Evolutionary conservation across 2,888 invertebrate species (phyloP).

Genomic region (Operophtera brumata): DNA sequence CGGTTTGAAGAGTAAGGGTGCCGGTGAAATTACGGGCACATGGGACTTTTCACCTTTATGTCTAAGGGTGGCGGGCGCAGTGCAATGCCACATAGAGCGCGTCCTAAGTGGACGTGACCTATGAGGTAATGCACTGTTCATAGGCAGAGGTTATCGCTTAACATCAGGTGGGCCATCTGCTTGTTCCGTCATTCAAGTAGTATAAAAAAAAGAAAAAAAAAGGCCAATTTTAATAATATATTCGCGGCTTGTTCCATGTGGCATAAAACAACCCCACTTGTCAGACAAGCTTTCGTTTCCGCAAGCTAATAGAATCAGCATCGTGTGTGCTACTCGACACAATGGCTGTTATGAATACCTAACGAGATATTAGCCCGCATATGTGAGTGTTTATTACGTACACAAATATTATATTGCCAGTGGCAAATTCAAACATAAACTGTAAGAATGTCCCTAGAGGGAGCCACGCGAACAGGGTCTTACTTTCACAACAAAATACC

Average conservation of each 20-base stretch:
- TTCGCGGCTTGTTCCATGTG: constrained; percentile 39
- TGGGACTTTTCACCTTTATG: too few relatives aligned
- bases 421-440: constrained; percentile 43
- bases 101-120: too few relatives aligned
- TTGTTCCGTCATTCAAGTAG: too few relatives aligned
- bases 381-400: constrained; percentile 63
- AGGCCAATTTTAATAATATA: too few relatives aligned
- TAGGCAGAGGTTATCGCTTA: too few relatives aligned
- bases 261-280: constrained; percentile 49
- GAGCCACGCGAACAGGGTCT: background rate
- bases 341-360: constrained; percentile 72
- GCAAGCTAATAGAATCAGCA: constrained; percentile 68
- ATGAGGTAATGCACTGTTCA: too few relatives aligned
- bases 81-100: too few relatives aligned
- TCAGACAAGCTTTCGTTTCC: constrained; percentile 65
- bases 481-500: background rate
- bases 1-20: too few relatives aligned
- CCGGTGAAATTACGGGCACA: too few relatives aligned
- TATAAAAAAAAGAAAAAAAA: too few relatives aligned
- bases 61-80: too few relatives aligned
- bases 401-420: constrained; percentile 57
- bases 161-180: background rate
- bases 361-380: constrained; percentile 69
- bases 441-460: constrained; percentile 31
- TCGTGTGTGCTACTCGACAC: constrained; percentile 61